These are phyloP conservation scores for Atta colombica DNA, from an alignment of 1,140 invertebrate genomes.

Conservation along the genomic window DNA sequence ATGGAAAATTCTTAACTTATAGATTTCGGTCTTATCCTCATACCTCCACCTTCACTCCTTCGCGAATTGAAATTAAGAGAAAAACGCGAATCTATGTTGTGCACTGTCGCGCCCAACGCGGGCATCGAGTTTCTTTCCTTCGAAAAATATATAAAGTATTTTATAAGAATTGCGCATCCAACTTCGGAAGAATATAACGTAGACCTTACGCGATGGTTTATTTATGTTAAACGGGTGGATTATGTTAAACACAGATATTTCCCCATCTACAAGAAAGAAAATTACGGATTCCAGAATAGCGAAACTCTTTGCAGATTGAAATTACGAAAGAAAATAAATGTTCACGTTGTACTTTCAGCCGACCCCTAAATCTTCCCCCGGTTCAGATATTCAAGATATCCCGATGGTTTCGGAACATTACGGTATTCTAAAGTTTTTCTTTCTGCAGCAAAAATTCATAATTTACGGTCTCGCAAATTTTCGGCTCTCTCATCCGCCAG, in stretches of 20 bases:
- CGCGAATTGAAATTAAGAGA: conserved; percentile 66
- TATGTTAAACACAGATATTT: conserved; percentile 44
- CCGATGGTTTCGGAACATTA: conserved; percentile 75
- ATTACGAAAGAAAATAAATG: conserved; percentile 39
- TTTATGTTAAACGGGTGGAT: conserved; percentile 44
- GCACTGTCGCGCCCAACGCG: not conserved
- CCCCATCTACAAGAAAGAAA: conserved; percentile 30
- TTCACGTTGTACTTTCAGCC: conserved; percentile 16
- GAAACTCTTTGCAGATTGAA: conserved; percentile 35
- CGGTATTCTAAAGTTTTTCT: conserved; percentile 85
- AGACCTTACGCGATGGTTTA: conserved; percentile 10
- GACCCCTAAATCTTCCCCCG: not conserved
- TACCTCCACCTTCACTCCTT: not conserved
- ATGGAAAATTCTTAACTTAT: conserved; percentile 85
- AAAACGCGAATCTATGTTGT: conserved; percentile 31
- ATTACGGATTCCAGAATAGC: conserved; percentile 33
- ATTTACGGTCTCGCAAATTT: conserved; percentile 79
- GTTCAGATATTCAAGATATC: conserved; percentile 37
- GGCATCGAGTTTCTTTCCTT: not conserved
- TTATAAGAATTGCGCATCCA: conserved; percentile 26
- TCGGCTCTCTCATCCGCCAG: not conserved
- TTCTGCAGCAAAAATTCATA: conserved; percentile 83
- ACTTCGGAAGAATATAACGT: conserved; percentile 18
- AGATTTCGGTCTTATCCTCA: conserved; percentile 81
- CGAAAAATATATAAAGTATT: conserved; percentile 29